phyloP scores from a whole-genome alignment of 2,888 invertebrate genomes.

The Platycheirus rosarum region DNA sequence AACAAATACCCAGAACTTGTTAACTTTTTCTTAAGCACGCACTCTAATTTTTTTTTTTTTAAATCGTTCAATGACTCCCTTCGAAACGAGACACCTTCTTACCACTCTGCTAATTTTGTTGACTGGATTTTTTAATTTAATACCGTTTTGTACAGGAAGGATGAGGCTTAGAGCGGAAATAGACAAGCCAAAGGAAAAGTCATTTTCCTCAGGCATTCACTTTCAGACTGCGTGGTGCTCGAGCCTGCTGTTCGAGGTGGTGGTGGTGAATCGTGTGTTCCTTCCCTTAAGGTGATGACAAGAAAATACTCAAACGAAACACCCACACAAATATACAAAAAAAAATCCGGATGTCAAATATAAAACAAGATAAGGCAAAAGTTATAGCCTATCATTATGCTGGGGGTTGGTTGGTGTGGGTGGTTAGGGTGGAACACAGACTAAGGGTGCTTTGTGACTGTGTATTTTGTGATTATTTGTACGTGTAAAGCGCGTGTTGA shows the following conservation, averaged over 20 bases:
- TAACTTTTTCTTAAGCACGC: too few relatives aligned
- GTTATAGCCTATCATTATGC: conserved; percentile 63
- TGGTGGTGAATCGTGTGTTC: conserved; percentile 59
- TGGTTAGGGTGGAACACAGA: not conserved
- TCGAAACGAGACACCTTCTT: conserved; percentile 16
- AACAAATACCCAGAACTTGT: too few relatives aligned
- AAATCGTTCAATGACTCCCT: not conserved
- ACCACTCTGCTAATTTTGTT: conserved; percentile 41
- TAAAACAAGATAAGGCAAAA: conserved; percentile 66
- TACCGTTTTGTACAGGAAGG: conserved; percentile 46
- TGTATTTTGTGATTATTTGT: conserved; percentile 46
- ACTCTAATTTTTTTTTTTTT: too few relatives aligned
- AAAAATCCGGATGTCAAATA: conserved; percentile 42
- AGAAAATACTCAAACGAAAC: conserved; percentile 8
- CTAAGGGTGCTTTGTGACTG: conserved; percentile 21
- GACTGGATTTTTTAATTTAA: conserved; percentile 70
- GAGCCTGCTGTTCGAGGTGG: too few relatives aligned
- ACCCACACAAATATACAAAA: not conserved
- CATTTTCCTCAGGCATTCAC: conserved; percentile 12
- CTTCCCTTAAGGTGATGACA: conserved; percentile 12
- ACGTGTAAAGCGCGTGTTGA: conserved; percentile 21
- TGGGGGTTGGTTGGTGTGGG: not conserved
- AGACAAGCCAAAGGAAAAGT: conserved; percentile 47
- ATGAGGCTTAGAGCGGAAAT: conserved; percentile 43
- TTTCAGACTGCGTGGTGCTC: too few relatives aligned